These are phyloP conservation scores for Amblyjoppa fuscipennis DNA, from an alignment of 2,888 invertebrate genomes.

Conservation along the genomic window DNA sequence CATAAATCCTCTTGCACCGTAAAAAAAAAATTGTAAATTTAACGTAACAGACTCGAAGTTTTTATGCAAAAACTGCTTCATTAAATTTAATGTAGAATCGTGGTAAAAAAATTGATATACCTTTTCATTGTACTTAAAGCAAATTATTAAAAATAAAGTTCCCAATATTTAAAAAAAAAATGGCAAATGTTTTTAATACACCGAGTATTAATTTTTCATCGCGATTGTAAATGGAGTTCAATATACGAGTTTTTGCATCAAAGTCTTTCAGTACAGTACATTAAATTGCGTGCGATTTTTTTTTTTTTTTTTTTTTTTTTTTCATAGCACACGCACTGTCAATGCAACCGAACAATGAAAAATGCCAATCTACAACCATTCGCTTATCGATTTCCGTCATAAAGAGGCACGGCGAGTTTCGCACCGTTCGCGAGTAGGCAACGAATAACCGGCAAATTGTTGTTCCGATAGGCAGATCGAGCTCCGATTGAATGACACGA, in stretches of 20 bases:
- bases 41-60: too few species aligned
- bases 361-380: background rate
- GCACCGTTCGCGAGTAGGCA: background rate
- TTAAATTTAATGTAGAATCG: background rate
- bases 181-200: too few species aligned
- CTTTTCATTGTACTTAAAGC: too few species aligned
- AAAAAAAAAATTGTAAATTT: too few species aligned
- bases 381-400: background rate
- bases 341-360: background rate
- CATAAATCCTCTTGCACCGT: too few species aligned
- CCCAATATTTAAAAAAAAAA: too few species aligned
- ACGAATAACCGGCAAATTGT: background rate
- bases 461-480: background rate
- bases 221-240: background rate
- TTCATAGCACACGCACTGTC: too few species aligned
- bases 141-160: too few species aligned
- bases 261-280: too few species aligned
- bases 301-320: too few species aligned
- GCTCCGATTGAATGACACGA: background rate
- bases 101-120: background rate
- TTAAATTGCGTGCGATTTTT: too few species aligned
- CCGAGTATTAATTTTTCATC: background rate
- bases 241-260: too few species aligned
- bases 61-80: background rate
- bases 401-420: background rate